phyloP scores from a whole-genome alignment of 2,113 vertebrate genomes.

The Myiozetetes cayanensis region DNA sequence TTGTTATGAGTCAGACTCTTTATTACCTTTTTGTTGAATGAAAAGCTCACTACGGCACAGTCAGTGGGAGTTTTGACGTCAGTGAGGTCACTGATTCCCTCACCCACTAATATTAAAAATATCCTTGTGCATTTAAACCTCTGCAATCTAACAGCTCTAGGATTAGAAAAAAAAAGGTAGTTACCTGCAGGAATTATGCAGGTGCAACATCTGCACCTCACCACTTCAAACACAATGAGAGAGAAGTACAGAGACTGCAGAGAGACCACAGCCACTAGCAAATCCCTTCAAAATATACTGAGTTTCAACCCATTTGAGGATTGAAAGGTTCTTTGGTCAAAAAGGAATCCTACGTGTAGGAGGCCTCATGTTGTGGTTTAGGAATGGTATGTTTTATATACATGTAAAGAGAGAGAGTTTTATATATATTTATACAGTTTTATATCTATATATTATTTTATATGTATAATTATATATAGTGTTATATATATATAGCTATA shows the following conservation, averaged over 20 bases:
- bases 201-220: background rate
- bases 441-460: too few species aligned
- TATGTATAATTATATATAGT: too few species aligned
- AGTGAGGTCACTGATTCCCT: background rate
- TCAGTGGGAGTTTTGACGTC: background rate
- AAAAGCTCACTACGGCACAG: background rate
- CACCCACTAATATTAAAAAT: background rate
- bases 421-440: too few species aligned
- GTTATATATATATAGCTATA: too few species aligned
- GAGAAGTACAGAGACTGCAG: background rate
- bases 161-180: background rate
- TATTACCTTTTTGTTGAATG: conserved; percentile 29
- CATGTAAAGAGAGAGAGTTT: too few species aligned
- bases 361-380: background rate
- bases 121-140: background rate
- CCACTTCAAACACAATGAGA: background rate
- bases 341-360: background rate
- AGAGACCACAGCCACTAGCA: background rate
- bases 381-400: background rate
- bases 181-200: background rate
- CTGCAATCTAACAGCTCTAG: background rate
- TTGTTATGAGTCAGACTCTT: background rate
- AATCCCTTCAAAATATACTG: background rate
- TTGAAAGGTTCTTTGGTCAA: background rate
- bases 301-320: background rate